Conservation (phyloP, 2,113 vertebrate species). For the Cyphomyrus discorhynchus region DNA sequence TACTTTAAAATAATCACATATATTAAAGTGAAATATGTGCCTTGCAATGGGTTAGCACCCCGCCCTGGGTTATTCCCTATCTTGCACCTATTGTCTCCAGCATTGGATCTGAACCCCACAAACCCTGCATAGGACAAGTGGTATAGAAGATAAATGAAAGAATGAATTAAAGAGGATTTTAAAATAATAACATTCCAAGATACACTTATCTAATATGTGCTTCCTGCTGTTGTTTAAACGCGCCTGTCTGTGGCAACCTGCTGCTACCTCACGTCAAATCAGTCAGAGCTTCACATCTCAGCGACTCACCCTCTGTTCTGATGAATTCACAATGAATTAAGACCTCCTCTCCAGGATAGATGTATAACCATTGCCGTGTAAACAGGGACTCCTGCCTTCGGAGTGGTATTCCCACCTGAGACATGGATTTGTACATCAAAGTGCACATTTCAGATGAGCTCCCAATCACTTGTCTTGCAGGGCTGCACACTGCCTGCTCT, state of each 20-base stretch:
- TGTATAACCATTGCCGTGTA: conserved; percentile 25
- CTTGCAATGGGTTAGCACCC: neutral
- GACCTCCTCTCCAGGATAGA: conserved; percentile 5
- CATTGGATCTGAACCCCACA: neutral
- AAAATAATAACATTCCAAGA: neutral
- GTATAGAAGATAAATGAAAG: neutral
- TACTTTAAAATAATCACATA: neutral
- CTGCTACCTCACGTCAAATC: neutral
- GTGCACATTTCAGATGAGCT: conserved; percentile 26
- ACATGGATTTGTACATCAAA: conserved; percentile 35
- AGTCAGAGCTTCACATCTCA: neutral
- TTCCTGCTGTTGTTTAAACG: neutral
- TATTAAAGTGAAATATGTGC: neutral
- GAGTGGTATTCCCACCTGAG: conserved; percentile 28
- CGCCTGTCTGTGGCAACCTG: neutral
- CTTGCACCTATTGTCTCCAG: neutral
- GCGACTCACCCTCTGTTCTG: conserved; percentile 1
- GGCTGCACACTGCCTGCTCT: conserved; percentile 11
- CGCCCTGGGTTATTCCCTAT: neutral
- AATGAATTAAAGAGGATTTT: neutral
- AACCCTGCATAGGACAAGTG: neutral
- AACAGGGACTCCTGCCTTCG: conserved; percentile 23
- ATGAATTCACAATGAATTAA: conserved; percentile 18
- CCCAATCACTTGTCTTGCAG: conserved; percentile 22
- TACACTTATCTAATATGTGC: neutral